These are phyloP conservation scores for Deilephila porcellus DNA, from an alignment of 2,888 invertebrate species.

Conservation along the genomic window DNA sequence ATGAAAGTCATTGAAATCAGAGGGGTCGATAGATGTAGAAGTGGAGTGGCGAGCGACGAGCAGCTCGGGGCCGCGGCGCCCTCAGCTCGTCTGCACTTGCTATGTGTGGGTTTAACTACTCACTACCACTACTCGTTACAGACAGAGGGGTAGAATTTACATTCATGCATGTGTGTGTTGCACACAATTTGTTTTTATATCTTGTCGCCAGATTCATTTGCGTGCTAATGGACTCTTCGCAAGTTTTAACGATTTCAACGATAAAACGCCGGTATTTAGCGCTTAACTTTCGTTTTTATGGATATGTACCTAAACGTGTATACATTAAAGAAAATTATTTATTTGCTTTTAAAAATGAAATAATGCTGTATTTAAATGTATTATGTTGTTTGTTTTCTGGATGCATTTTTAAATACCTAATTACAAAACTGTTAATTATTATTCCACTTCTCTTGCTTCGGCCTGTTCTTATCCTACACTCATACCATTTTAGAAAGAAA, in stretches of 20 bases:
- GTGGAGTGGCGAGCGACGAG: background rate
- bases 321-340: too few relatives aligned
- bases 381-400: too few relatives aligned
- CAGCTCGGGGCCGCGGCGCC: background rate
- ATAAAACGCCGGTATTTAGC: background rate
- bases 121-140: background rate
- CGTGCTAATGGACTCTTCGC: background rate
- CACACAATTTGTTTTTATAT: slow-evolving; percentile 29
- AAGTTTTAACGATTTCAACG: background rate
- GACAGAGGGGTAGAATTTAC: slow-evolving; percentile 16
- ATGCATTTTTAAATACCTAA: too few relatives aligned
- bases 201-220: slow-evolving; percentile 22
- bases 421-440: too few relatives aligned
- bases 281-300: background rate
- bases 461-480: too few relatives aligned
- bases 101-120: slow-evolving; percentile 5
- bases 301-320: too few relatives aligned
- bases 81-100: background rate
- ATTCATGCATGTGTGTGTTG: background rate
- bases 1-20: background rate
- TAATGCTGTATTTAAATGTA: too few relatives aligned
- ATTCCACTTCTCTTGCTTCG: too few relatives aligned
- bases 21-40: background rate
- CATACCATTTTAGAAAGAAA: too few relatives aligned
- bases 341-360: too few relatives aligned